phyloP scores from a whole-genome alignment of 2,888 invertebrate genomes.

The Acleris cristana region DNA sequence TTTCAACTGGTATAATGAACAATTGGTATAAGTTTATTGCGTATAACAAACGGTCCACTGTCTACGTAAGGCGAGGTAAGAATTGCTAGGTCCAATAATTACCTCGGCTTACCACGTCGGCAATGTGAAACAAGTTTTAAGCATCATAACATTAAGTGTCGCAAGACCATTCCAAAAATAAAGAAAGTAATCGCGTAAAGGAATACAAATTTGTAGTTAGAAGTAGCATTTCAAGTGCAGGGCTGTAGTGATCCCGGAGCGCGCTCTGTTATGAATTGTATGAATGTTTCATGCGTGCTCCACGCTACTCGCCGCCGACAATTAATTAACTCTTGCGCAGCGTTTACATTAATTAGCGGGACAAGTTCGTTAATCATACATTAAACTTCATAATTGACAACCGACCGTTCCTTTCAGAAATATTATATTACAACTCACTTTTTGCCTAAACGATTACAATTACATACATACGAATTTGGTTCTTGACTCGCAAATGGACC shows the following conservation, averaged over 20 bases:
- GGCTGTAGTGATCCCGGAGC: conserved; percentile 12
- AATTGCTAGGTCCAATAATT: too few species aligned
- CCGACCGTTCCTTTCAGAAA: conserved; percentile 54
- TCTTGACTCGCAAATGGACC: conserved; percentile 16
- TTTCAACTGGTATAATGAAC: too few species aligned
- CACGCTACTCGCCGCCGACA: conserved; percentile 66
- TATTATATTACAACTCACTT: conserved; percentile 47
- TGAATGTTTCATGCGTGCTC: conserved; percentile 79
- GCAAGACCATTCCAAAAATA: neutral
- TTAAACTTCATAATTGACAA: conserved; percentile 59
- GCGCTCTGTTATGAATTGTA: conserved; percentile 76
- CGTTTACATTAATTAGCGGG: conserved; percentile 79
- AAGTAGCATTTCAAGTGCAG: neutral
- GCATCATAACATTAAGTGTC: too few species aligned
- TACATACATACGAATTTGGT: conserved; percentile 29
- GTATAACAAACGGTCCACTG: too few species aligned
- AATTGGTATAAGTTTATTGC: too few species aligned
- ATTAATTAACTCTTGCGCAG: conserved; percentile 77
- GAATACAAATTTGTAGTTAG: neutral
- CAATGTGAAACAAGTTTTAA: too few species aligned
- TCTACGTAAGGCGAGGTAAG: too few species aligned
- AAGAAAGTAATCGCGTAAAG: neutral
- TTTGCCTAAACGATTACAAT: conserved; percentile 26
- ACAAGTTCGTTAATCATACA: conserved; percentile 69
- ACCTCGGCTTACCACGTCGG: too few species aligned